These are phyloP conservation scores for Neodiprion virginianus DNA, from an alignment of 1,140 invertebrate species.

Conservation along the genomic window DNA sequence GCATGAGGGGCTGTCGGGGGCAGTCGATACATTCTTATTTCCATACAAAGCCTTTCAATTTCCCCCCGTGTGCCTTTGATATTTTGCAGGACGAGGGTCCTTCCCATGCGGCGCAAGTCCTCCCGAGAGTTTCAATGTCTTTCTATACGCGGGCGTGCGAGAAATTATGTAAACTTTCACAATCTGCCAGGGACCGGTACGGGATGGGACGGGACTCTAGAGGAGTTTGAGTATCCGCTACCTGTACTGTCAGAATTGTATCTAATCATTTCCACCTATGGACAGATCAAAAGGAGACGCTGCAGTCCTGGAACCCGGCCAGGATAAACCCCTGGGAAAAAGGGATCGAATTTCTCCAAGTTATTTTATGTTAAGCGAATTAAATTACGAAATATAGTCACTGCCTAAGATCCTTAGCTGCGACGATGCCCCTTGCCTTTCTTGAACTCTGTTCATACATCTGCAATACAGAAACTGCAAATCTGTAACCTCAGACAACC, in stretches of 20 bases:
- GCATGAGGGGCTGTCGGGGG: slow-evolving; percentile 30
- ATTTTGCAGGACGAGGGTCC: slow-evolving; percentile 40
- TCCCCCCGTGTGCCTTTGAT: slow-evolving; percentile 48
- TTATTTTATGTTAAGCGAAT: neutral
- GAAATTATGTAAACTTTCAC: slow-evolving; percentile 15
- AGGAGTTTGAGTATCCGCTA: neutral
- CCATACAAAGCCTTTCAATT: slow-evolving; percentile 53
- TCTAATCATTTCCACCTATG: too few species aligned
- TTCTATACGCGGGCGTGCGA: neutral
- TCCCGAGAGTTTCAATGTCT: slow-evolving; percentile 8
- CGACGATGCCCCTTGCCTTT: too few species aligned
- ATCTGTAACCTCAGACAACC: neutral
- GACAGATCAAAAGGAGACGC: neutral
- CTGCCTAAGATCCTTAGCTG: too few species aligned
- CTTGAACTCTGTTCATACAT: too few species aligned
- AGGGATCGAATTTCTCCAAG: neutral
- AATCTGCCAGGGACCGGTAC: neutral
- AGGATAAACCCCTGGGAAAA: neutral
- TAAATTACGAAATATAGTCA: too few species aligned
- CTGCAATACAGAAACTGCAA: neutral
- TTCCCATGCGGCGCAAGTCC: slow-evolving; percentile 18
- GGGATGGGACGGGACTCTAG: neutral
- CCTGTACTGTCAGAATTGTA: too few species aligned
- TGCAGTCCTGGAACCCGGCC: neutral
- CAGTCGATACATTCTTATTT: slow-evolving; percentile 52